Conservation (phyloP, 2,797 vertebrate genomes). For the Aphelocoma californica region DNA sequence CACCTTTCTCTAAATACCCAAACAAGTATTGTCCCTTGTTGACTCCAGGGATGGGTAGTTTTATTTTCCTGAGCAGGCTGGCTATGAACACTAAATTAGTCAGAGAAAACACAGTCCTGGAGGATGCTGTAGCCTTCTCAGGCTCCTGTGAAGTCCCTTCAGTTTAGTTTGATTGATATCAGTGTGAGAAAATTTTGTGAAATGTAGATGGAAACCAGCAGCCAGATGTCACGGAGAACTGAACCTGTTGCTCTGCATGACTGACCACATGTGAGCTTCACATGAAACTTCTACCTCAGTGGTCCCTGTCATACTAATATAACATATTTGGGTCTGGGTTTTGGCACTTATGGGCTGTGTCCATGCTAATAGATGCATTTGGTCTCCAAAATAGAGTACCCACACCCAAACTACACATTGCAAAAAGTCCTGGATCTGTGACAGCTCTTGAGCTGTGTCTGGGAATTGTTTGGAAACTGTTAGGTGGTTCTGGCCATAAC, state of each 20-base stretch:
- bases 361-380: neutral
- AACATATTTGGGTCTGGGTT: neutral
- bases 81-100: neutral
- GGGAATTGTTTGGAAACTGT: neutral
- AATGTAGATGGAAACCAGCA: neutral
- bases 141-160: neutral
- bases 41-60: neutral
- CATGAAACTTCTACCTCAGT: neutral
- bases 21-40: neutral
- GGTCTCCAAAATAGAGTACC: neutral
- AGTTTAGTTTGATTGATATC: neutral
- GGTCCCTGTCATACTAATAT: neutral
- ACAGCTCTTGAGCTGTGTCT: neutral
- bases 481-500: neutral
- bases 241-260: neutral
- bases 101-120: neutral
- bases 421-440: neutral
- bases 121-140: neutral
- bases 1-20: neutral
- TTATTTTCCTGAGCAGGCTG: neutral
- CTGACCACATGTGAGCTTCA: fast-evolving
- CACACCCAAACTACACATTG: neutral
- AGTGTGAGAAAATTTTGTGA: neutral
- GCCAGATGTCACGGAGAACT: neutral
- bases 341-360: neutral